Conservation (phyloP, 2,888 invertebrate genomes). For the Ceratothoa steindachneri region DNA sequence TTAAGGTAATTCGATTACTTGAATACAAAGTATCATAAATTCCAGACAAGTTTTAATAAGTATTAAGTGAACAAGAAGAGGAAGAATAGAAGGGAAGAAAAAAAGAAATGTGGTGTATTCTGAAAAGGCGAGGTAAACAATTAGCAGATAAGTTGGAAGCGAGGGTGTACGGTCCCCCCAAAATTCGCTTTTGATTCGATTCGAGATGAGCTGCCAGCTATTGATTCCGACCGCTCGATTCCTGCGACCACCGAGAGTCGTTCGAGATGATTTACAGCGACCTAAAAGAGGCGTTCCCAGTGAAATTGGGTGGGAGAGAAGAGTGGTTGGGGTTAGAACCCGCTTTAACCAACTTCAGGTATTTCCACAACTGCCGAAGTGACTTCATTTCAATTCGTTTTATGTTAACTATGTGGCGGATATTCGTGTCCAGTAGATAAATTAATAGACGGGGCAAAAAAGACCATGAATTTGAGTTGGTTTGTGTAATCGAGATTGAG, state of each 20-base stretch:
- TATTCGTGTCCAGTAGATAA: no score
- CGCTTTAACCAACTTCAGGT: no score
- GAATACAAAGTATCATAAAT: neutral
- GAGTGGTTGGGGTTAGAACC: no score
- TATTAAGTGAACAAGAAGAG: neutral
- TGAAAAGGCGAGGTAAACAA: neutral
- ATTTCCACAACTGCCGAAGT: no score
- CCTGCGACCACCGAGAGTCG: neutral
- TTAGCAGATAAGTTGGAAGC: neutral
- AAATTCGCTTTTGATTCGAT: neutral
- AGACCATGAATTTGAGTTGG: no score
- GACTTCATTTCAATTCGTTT: neutral
- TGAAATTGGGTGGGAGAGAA: no score
- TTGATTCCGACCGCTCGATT: neutral
- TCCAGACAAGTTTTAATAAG: neutral
- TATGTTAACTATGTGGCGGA: no score
- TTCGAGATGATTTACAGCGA: neutral
- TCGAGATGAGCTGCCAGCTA: neutral
- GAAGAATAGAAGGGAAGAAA: neutral
- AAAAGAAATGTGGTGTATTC: neutral
- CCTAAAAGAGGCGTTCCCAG: no score
- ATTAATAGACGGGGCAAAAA: no score
- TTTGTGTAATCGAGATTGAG: no score
- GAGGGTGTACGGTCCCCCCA: neutral
- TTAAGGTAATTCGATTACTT: neutral